Conservation (phyloP, 2,888 invertebrate species). For the Euspilapteryx auroguttella region DNA sequence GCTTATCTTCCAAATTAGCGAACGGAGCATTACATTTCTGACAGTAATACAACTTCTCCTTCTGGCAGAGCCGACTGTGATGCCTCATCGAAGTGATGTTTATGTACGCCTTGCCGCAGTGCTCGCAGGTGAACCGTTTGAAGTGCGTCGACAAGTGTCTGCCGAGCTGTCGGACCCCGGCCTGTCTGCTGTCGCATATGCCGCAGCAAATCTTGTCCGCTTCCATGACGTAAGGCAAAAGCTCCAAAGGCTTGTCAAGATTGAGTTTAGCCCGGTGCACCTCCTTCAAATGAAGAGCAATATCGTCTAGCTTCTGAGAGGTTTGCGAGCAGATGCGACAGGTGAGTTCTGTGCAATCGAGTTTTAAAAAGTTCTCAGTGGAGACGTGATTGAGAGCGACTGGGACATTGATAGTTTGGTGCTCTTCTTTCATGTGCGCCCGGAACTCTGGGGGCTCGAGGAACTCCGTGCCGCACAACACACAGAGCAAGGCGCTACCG, state of each 20-base stretch:
- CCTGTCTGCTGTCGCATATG: constrained; percentile 3
- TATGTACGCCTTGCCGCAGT: constrained; percentile 10
- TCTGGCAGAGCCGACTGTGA: neutral
- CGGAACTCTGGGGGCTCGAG: constrained; percentile 16
- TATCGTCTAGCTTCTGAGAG: constrained; percentile 13
- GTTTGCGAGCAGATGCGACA: constrained; percentile 21
- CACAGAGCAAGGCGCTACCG: constrained; percentile 14
- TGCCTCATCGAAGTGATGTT: neutral
- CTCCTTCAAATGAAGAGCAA: constrained; percentile 18
- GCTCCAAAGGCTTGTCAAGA: constrained; percentile 1
- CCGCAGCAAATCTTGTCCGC: constrained; percentile 3
- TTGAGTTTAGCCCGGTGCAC: constrained; percentile 11
- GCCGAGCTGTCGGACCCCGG: constrained; percentile 8
- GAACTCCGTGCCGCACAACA: constrained; percentile 18
- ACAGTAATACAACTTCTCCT: neutral
- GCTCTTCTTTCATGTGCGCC: constrained; percentile 24
- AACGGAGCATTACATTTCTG: neutral
- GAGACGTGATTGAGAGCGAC: constrained; percentile 34
- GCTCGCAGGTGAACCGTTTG: constrained; percentile 10
- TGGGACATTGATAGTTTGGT: constrained; percentile 26
- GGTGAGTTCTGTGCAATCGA: constrained; percentile 26
- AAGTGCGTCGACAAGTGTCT: constrained; percentile 10
- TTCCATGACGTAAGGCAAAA: constrained; percentile 4
- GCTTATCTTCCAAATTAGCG: neutral
- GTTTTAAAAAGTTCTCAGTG: constrained; percentile 27